Base-by-base conservation (phyloP, 1,140 invertebrate species). In the Brachionus paranguensis region DNA sequence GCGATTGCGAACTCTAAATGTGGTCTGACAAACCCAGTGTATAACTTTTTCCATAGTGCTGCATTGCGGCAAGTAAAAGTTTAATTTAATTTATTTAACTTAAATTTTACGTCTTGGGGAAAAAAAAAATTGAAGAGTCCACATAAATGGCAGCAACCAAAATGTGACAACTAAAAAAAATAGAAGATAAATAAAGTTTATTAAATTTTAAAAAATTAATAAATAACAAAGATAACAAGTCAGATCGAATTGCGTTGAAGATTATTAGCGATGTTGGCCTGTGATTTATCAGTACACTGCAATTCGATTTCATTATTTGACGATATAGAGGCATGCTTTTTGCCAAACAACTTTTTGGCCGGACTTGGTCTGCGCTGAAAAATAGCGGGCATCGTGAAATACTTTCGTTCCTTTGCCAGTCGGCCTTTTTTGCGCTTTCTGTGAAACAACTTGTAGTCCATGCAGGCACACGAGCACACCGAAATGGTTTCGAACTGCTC, bases 401-500 rank as follows among this genome's bases (percentile, higher is more conserved):
- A 76, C 29, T 50, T 76, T 14, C 45, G 3, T 5, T 50, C 43
- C 3, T 27, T 74, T 12, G 14, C 1, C 24, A 14, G 6, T 8
- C 47, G 43, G 10, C 10, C 11, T 33, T 50, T 76, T 50, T 53
- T 76, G 3, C 20, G 43, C 17, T 37, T 47, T 12, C 11, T 76
- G 11, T 76, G 72, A 76, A 76, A 76, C 20, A 76, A 76, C 47
- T 76, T 76, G 27, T 81, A 68, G 43, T 81, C 78, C 41, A 81
- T 47, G 43, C 78, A 81, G n/a, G 78, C 68, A 84, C 81, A 84
- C 0, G 81, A 84, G 41, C 81, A 84, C 4, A 84, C 81, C 27
- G 81, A 84, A 1, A 84, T 60, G 4, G 65, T 53, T 2, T 84
- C 81, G 33, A 70, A 20, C 43, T 84, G 60, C 24, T 84, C 81